Evolutionary conservation across 2,113 vertebrate species (phyloP).

Genomic region (Siniperca chuatsi): DNA sequence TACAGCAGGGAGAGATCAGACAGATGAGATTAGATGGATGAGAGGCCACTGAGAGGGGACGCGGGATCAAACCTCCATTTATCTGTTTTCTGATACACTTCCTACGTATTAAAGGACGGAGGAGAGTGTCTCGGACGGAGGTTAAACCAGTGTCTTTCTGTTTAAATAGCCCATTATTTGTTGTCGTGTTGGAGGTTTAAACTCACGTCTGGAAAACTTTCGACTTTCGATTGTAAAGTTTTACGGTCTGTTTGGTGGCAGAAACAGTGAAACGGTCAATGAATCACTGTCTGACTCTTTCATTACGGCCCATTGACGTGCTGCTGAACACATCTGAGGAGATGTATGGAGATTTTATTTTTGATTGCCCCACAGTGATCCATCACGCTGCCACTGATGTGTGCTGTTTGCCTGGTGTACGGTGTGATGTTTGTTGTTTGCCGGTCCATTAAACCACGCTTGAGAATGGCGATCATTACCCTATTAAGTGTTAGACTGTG

Average conservation of each 20-base stretch:
- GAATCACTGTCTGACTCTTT: slow-evolving; percentile 11
- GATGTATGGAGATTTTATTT: slow-evolving; percentile 38
- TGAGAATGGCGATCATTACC: slow-evolving; percentile 30
- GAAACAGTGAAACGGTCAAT: slow-evolving; percentile 5
- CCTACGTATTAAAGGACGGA: slow-evolving; percentile 1
- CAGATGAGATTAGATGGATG: slow-evolving; percentile 31
- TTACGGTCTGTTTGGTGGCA: neutral
- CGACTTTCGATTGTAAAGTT: neutral
- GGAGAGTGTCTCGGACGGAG: neutral
- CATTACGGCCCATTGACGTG: neutral
- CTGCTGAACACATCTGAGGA: slow-evolving; percentile 4
- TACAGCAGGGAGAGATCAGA: slow-evolving; percentile 31
- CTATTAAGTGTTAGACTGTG: neutral
- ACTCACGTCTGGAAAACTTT: slow-evolving; percentile 4
- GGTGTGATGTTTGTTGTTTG: slow-evolving; percentile 44
- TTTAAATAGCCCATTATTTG: neutral
- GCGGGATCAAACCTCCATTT: slow-evolving; percentile 10
- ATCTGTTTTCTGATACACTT: slow-evolving; percentile 10
- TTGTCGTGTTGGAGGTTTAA: neutral
- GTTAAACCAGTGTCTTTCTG: neutral
- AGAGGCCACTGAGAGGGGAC: neutral
- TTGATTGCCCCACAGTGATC: slow-evolving; percentile 30
- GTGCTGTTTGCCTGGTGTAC: neutral
- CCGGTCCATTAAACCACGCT: slow-evolving; percentile 50
- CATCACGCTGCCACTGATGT: slow-evolving; percentile 14